Evolutionary conservation across 2,113 vertebrate species (phyloP), one percentile per base, ranked within the genome.

Genomic region (Puntigrus tetrazona): DNA sequence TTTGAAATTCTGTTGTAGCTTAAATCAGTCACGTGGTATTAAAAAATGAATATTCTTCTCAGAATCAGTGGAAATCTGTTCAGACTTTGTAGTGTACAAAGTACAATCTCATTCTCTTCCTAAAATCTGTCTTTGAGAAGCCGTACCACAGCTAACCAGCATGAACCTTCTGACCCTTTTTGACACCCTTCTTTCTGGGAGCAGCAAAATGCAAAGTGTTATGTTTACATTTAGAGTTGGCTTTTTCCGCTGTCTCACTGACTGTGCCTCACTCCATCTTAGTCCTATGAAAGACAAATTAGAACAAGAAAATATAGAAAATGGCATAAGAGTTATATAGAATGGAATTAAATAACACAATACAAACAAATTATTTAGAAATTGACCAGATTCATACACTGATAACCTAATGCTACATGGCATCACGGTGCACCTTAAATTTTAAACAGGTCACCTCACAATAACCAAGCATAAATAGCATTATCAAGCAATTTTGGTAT

Each of bases 141-240:
- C 96, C 0, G 96, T 98, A 10, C 97, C 96, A 95, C 98, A 98
- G 93, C 97, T 98, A 88, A 97, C 93, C 38, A 98, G 94, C 3
- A 96, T 98, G 59, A 95, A 98, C 81, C 97, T 97, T 90, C 95
- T 95, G 0, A 96, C 96, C 86, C 96, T 94, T 90, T 95, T 18
- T 94, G 94, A 1, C 95, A 86, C 96, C 96, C 88, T 97, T 97
- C 91, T 96, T 97, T 81, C 94, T 95, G 90, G 96, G 95, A 84
- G 95, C 91, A 0, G 96, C 97, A 67, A 98, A 93, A 84, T 97
- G 94, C 73, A 92, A 93, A 67, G 96, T 95, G 85, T 97, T 98
- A 87, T 94, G 95, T 88, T 97, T 97, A 94, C 96, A 98, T 96
- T 97, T 97, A 92, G 96, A 97, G 88, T 97, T 97, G 67, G 94